Percentiles rank a stretch among this genome's conserved stretches.
These are phyloP conservation scores for Trichogramma dendrolimi DNA, from an alignment of 2,888 invertebrate genomes.

Conservation along the genomic window DNA sequence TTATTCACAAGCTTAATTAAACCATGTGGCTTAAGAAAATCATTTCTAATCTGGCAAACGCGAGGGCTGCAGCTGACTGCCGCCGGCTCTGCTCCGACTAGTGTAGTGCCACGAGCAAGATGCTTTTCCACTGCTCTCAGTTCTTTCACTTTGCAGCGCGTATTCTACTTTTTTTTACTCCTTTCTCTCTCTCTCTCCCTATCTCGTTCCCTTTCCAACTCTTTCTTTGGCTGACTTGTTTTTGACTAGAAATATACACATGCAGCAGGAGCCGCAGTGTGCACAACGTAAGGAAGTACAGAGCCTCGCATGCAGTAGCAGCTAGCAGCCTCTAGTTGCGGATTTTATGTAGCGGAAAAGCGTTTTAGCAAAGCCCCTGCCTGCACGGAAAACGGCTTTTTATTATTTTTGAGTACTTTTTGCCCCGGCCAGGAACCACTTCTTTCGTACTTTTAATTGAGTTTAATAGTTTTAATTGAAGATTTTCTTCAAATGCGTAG, in stretches of 20 bases:
- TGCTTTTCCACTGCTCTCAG: too few species aligned
- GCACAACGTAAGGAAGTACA: neutral
- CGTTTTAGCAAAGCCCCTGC: neutral
- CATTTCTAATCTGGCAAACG: slow-evolving; percentile 9
- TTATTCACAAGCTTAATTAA: slow-evolving; percentile 26
- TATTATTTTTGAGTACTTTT: too few species aligned
- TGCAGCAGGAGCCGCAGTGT: neutral
- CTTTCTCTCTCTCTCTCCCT: neutral
- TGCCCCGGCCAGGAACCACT: too few species aligned
- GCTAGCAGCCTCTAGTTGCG: slow-evolving; percentile 5
- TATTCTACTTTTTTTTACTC: neutral
- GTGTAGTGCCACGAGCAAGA: too few species aligned
- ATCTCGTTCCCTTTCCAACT: neutral
- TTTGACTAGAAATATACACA: neutral
- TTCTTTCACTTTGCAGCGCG: too few species aligned
- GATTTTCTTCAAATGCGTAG: too few species aligned
- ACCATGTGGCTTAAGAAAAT: slow-evolving; percentile 24
- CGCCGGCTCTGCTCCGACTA: too few species aligned
- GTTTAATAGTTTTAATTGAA: too few species aligned
- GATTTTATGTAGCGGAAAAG: slow-evolving; percentile 10
- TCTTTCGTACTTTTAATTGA: too few species aligned
- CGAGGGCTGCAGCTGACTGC: neutral
- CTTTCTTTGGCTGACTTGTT: neutral
- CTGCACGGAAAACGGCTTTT: too few species aligned
- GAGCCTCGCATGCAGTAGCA: too few species aligned